A percentile compares a stretch with the other conserved stretches of the same genome.
These are phyloP conservation scores for Rhodophaea formosa DNA, from an alignment of 2,888 invertebrate species.

Conservation along the genomic window DNA sequence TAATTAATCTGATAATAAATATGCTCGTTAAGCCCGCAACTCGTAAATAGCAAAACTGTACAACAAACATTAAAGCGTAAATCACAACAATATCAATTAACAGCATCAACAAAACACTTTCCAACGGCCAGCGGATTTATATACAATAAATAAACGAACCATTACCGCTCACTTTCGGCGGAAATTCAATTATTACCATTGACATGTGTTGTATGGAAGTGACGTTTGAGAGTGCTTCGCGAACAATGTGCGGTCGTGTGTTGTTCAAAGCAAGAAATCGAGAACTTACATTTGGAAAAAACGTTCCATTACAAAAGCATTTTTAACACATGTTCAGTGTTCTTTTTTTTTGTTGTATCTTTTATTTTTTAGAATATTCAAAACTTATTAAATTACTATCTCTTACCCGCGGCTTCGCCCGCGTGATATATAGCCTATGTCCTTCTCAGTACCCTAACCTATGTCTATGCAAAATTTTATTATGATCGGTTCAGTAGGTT, in stretches of 20 bases:
- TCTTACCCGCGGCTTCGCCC: too few species aligned
- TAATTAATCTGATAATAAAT: neutral
- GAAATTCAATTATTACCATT: constrained; percentile 47
- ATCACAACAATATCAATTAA: constrained; percentile 26
- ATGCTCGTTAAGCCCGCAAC: neutral
- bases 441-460: too few species aligned
- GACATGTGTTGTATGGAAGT: neutral
- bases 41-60: neutral
- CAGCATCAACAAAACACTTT: constrained; percentile 20
- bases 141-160: constrained; percentile 49
- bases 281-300: too few species aligned
- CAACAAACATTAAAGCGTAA: constrained; percentile 22
- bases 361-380: too few species aligned
- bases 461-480: too few species aligned
- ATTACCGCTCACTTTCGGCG: constrained; percentile 42
- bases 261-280: too few species aligned
- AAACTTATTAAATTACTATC: too few species aligned
- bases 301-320: too few species aligned
- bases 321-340: too few species aligned
- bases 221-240: neutral
- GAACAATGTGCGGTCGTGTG: neutral
- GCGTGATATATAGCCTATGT: too few species aligned
- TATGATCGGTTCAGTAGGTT: too few species aligned
- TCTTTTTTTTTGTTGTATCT: too few species aligned
- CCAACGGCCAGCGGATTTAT: constrained; percentile 32